Evolutionary conservation across 2,888 invertebrate species (phyloP).

Genomic region (Mantis religiosa): DNA sequence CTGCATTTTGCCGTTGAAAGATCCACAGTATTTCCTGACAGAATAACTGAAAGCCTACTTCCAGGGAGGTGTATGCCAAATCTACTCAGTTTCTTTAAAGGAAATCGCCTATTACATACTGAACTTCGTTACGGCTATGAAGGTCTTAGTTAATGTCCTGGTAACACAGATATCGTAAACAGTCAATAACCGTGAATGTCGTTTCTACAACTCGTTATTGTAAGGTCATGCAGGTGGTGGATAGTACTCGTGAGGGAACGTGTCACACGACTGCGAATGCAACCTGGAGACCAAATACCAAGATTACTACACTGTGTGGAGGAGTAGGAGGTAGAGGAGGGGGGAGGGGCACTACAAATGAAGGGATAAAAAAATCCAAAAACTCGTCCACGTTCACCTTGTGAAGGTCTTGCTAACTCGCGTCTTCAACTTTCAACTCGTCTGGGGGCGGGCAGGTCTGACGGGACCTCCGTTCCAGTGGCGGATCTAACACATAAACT

Average conservation of each 20-base stretch:
- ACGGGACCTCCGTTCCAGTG: not conserved
- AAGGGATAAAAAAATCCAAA: slow-evolving; percentile 24
- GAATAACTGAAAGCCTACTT: too few relatives aligned
- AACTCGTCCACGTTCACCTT: slow-evolving; percentile 26
- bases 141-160: too few relatives aligned
- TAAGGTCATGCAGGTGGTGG: not conserved
- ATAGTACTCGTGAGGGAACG: not conserved
- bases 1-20: too few relatives aligned
- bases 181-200: too few relatives aligned
- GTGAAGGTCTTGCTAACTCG: slow-evolving; percentile 15
- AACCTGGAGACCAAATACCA: not conserved
- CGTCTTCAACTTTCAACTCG: slow-evolving; percentile 17
- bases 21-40: too few relatives aligned
- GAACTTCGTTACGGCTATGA: too few relatives aligned
- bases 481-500: not conserved
- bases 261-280: not conserved
- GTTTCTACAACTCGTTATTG: too few relatives aligned
- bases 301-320: not conserved
- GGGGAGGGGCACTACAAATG: slow-evolving; percentile 5
- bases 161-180: too few relatives aligned
- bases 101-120: too few relatives aligned
- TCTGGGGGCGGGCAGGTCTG: not conserved
- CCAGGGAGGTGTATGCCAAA: too few relatives aligned
- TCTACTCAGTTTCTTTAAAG: too few relatives aligned
- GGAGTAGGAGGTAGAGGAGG: not conserved